These are phyloP conservation scores for Rhagoletis zephyria DNA, from an alignment of 1,140 invertebrate genomes.

Conservation along the genomic window DNA sequence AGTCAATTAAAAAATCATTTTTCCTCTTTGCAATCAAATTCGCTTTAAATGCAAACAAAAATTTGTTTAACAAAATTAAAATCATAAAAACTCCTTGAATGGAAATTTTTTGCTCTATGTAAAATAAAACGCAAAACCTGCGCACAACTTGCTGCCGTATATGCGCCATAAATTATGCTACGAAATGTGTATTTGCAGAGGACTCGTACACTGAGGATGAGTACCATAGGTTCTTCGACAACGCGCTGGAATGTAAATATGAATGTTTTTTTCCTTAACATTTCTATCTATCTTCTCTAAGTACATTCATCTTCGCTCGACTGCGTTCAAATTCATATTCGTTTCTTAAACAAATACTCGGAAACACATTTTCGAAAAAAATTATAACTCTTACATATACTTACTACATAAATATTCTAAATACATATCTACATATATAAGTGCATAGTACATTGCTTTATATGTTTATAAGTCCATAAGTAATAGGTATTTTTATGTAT, in stretches of 20 bases:
- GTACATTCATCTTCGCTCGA: constrained; percentile 18
- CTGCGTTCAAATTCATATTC: not conserved
- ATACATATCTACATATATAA: no score
- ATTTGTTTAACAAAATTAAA: not conserved
- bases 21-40: constrained; percentile 41
- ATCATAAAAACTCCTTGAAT: not conserved
- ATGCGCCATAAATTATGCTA: constrained; percentile 28
- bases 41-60: constrained; percentile 32
- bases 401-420: no score
- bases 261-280: constrained; percentile 9
- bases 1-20: constrained; percentile 9
- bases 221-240: constrained; percentile 84
- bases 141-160: not conserved
- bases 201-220: constrained; percentile 79
- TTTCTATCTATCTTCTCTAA: constrained; percentile 62
- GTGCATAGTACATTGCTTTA: no score
- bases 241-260: constrained; percentile 83
- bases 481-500: no score
- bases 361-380: not conserved
- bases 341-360: not conserved
- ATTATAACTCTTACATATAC: not conserved
- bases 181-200: constrained; percentile 56
- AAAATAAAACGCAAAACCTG: not conserved
- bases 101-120: not conserved
- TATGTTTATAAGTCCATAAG: no score